Conservation (phyloP, 1,140 invertebrate genomes). For the Lineus longissimus region DNA sequence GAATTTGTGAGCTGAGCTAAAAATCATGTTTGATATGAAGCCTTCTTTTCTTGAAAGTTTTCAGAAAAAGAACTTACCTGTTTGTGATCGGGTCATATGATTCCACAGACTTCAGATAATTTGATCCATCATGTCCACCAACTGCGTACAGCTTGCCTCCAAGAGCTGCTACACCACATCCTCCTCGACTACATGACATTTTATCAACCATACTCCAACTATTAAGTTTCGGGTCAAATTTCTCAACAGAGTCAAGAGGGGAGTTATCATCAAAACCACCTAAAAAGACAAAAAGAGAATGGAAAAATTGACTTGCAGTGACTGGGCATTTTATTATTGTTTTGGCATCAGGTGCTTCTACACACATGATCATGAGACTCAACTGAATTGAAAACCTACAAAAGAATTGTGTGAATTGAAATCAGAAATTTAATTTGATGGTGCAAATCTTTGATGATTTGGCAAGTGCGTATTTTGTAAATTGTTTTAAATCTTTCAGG, state of each 20-base stretch:
- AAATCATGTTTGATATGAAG: too few species aligned
- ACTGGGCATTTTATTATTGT: too few species aligned
- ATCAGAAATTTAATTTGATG: too few species aligned
- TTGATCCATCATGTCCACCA: slow-evolving; percentile 54
- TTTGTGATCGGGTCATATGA: slow-evolving; percentile 48
- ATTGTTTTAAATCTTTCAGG: too few species aligned
- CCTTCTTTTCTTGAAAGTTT: too few species aligned
- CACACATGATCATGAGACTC: too few species aligned
- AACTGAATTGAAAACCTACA: too few species aligned
- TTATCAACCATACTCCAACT: slow-evolving; percentile 64
- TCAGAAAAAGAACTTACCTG: slow-evolving; percentile 25
- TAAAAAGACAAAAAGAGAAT: slow-evolving; percentile 15
- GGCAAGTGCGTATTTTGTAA: too few species aligned
- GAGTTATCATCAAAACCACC: slow-evolving; percentile 80
- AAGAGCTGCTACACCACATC: slow-evolving; percentile 49
- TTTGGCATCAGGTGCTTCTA: too few species aligned
- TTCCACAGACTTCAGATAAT: slow-evolving; percentile 55
- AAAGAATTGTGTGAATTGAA: too few species aligned
- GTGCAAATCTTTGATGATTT: too few species aligned
- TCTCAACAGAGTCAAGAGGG: slow-evolving; percentile 61
- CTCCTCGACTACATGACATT: slow-evolving; percentile 54
- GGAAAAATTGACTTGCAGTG: neutral
- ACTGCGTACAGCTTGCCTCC: slow-evolving; percentile 53
- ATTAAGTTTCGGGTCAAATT: slow-evolving; percentile 56
- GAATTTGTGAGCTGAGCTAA: too few species aligned